Base-by-base conservation (phyloP, 2,888 invertebrate species). In the Leptinotarsa tumamoca region DNA sequence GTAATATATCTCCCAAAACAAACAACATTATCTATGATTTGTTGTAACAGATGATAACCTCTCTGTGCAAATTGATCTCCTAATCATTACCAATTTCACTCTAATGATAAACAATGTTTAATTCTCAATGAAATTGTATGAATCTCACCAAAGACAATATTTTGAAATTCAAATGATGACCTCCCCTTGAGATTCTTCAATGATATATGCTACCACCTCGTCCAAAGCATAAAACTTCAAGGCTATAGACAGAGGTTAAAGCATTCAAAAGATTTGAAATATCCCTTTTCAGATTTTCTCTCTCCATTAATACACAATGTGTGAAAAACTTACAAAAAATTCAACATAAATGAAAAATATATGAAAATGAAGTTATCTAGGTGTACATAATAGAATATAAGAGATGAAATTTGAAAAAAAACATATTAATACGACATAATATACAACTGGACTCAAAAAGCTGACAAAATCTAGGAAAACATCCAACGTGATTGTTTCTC, bases 111-210 rank as follows among this genome's bases (percentile, higher is more conserved):
- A 43, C 4, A 4, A 7, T 15, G 7, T 51, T 15, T 54, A 51
- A 66, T 67, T 67, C 23, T 79, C 77, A 77, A 52, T 56, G 50
- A 67, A 61, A 58, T 33, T 83, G 81, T 83, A 13, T 71, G 82
- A 83, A 79, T 75, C 79, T 79, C 79, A 80, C 83, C 83, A 83
- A 83, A 81, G 80, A 77, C 71, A 72, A 72, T 75, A n/a, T 5
- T 43, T 15, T 75, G 73, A 68, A 51, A 71, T 33, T 72, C 79
- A 71, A 76, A 72, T 73, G 10, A 43, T 63, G 63, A 73, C 76
- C 83, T 80, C 85, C 85, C 85, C 83, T 73, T 49, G 74, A 75
- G 78, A 79, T 76, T 81, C 82, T 33, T 23, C 23, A 33, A 75
- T 73, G 72, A 71, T 79, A 5, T 80, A 67, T 72, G 78, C 80